These are phyloP conservation scores for Andrena bucephala DNA, from an alignment of 2,888 invertebrate genomes.

Conservation along the genomic window DNA sequence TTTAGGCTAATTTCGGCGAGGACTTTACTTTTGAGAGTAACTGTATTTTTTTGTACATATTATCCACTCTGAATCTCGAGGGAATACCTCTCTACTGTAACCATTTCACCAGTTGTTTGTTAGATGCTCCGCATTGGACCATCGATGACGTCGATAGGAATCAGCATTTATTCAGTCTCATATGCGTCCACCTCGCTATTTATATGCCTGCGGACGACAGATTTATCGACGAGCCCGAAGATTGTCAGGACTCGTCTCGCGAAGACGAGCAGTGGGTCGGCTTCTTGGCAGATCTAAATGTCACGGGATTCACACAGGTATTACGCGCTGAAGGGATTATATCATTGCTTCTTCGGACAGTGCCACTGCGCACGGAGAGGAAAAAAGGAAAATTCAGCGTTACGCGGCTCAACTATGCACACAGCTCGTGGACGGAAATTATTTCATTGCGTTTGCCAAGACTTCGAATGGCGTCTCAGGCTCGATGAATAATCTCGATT, in stretches of 20 bases:
- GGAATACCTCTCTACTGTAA: too few relatives aligned
- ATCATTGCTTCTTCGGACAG: conserved; percentile 65
- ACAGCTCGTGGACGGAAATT: conserved; percentile 2
- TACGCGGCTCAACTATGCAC: conserved; percentile 2
- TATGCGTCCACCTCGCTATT: not conserved
- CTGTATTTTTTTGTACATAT: not conserved
- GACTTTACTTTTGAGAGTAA: too few relatives aligned
- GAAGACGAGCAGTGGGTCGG: conserved; percentile 69
- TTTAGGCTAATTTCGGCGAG: too few relatives aligned
- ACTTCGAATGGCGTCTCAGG: not conserved
- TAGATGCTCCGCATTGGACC: not conserved
- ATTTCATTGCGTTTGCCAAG: not conserved
- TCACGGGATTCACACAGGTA: conserved; percentile 82
- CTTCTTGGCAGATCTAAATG: conserved; percentile 76
- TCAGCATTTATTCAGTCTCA: conserved; percentile 5
- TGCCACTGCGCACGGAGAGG: conserved; percentile 32
- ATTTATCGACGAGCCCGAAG: conserved; percentile 22
- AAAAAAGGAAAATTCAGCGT: not conserved
- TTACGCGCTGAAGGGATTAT: conserved; percentile 76
- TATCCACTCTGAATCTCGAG: too few relatives aligned
- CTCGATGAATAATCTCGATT: not conserved
- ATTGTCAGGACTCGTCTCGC: conserved; percentile 61
- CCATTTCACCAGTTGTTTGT: not conserved
- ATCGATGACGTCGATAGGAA: conserved; percentile 6
- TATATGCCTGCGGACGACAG: conserved; percentile 20